These are phyloP conservation scores for Eupithecia tripunctaria DNA, from an alignment of 2,888 invertebrate genomes.

Conservation along the genomic window DNA sequence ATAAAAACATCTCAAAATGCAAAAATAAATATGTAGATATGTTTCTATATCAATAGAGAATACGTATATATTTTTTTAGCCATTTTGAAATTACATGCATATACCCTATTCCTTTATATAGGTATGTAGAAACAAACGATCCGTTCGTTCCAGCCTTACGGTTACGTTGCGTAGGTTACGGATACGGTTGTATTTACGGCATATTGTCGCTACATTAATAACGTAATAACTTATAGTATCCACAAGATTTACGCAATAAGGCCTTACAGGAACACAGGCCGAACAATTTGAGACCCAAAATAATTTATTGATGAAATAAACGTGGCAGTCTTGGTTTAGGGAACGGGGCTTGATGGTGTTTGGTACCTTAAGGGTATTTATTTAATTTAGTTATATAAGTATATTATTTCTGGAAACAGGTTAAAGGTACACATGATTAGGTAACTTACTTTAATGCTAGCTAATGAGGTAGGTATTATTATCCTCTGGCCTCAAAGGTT, in stretches of 20 bases:
- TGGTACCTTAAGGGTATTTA: not conserved
- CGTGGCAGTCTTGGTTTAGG: conserved; percentile 21
- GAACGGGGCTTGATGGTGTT: not conserved
- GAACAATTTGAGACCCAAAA: conserved; percentile 43
- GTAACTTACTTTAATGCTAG: no score
- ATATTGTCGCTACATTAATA: conserved; percentile 32
- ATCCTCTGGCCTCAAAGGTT: no score
- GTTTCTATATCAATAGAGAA: no score
- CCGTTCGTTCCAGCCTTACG: conserved; percentile 1
- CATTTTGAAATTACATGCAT: no score
- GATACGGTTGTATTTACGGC: conserved; percentile 9
- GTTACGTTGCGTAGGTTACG: not conserved
- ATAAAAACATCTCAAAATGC: no score
- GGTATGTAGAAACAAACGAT: not conserved
- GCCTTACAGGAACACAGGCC: conserved; percentile 37
- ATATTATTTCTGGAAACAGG: no score
- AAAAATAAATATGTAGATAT: no score
- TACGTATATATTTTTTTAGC: no score
- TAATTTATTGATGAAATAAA: conserved; percentile 43
- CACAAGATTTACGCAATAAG: conserved; percentile 46
- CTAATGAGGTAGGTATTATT: no score
- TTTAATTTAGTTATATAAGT: not conserved
- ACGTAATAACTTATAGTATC: conserved; percentile 28
- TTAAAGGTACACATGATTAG: no score
- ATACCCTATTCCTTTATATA: no score